Evolutionary conservation across 2,113 vertebrate genomes (phyloP), one percentile per base, ranked within the genome.

Genomic region (Murina feae): DNA sequence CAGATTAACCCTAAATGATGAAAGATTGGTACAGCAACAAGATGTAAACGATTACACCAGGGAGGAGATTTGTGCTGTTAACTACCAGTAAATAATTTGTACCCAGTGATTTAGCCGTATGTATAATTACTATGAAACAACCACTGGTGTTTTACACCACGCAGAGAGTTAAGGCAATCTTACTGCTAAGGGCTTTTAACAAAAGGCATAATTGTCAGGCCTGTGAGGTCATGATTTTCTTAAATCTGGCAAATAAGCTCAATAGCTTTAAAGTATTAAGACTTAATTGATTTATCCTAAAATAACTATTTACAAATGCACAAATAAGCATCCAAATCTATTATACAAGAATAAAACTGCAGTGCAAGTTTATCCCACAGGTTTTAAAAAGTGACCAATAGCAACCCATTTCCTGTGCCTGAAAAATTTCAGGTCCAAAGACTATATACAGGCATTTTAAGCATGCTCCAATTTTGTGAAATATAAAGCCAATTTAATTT

Each of bases 311-410:
- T 96, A 97, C 95, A 97, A 96, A 97, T 97, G 96, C 92, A 97
- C 90, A 98, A 98, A 97, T 87, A 96, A 87, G 97, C 93, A 95
- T 98, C 98, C 86, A 98, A 97, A 98, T 97, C 97, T 8, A 94
- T 89, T 95, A 95, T 17, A 98, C 96, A 98, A 98, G 96, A 98
- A 98, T 95, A 98, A 93, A 97, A 97, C 95, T 95, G 86, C 97
- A 98, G 98, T 98, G 98, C 98, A 98, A 98, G 97, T 97, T 97
- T 96, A 97, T 98, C 94, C 97, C 98, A 98, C 97, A 98, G 98
- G 95, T 92, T 94, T 96, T 97, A 96, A 82, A 25, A 20, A 82
- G 53, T 96, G 97, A 97, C 49, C 71, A 84, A 90, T 13, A 53
- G 23, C 91, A 92, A 95, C 53, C 53, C 93, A 49, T 47, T 86